These are phyloP conservation scores for Apotomis capreana DNA, from an alignment of 2,888 invertebrate species.

Conservation along the genomic window DNA sequence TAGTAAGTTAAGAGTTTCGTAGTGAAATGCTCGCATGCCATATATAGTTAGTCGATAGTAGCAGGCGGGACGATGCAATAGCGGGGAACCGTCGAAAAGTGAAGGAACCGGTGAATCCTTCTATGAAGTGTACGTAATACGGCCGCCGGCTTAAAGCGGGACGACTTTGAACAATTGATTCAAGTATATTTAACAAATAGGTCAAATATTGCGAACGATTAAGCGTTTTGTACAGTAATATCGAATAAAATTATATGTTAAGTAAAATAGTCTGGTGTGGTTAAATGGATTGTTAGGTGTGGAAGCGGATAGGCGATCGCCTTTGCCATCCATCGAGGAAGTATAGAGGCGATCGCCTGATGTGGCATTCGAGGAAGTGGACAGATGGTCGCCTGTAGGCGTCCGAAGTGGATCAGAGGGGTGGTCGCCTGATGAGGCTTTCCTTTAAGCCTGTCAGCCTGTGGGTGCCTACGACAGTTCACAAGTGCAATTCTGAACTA, in stretches of 20 bases:
- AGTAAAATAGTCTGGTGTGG: constrained; percentile 72
- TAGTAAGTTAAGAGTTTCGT: constrained; percentile 73
- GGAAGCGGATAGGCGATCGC: constrained; percentile 35
- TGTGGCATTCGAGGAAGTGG: background rate
- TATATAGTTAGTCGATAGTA: constrained; percentile 73
- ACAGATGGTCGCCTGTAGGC: background rate
- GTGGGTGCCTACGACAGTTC: too few relatives aligned
- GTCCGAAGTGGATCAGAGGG: too few relatives aligned
- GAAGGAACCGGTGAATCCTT: constrained; percentile 71
- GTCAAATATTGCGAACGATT: constrained; percentile 76
- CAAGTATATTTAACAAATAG: constrained; percentile 63
- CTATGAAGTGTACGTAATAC: constrained; percentile 76
- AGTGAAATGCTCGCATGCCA: constrained; percentile 76
- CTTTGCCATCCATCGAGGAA: constrained; percentile 60
- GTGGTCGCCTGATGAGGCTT: too few relatives aligned
- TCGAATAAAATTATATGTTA: constrained; percentile 64
- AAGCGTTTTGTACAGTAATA: constrained; percentile 81
- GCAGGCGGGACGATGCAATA: constrained; percentile 80
- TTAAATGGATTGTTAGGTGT: constrained; percentile 55
- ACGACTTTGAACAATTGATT: constrained; percentile 55
- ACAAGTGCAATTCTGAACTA: too few relatives aligned
- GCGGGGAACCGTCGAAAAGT: constrained; percentile 48
- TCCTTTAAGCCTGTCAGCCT: too few relatives aligned
- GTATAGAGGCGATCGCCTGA: constrained; percentile 2
- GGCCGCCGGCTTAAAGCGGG: constrained; percentile 70